Base-by-base conservation (phyloP, 2,797 vertebrate species). In the Leptodactylus fallax region DNA sequence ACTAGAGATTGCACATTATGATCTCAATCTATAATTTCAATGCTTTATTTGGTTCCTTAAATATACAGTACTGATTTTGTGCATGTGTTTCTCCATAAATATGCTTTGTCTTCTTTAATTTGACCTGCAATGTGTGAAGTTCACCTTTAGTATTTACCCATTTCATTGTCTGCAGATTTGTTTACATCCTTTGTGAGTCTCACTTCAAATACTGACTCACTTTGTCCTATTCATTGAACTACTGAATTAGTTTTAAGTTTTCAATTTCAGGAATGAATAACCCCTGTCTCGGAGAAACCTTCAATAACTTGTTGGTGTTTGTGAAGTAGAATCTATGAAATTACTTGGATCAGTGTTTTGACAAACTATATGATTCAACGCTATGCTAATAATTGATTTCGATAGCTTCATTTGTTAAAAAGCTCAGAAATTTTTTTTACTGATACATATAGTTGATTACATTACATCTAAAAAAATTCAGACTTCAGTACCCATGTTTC, bases 241-340 rank as follows among this genome's bases (percentile, higher is more conserved):
- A 53, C 61, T 78, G 58, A 76, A 85, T 85, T 85, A 47, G 53
- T 74, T 85, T 74, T 74, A 85, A 58, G 69, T 21, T 74, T 56
- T 84, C 53, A 84, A 55, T 84, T 84, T 84, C 65, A 84, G n/a
- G 67, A 71, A 58, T 27, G 67, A 74, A 49, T 85, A 74, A 58
- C 47, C n/a, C 58, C 83, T 74, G 11, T 77, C 56, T 47, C 47
- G 11, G 12, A 53, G 47, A 49, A 23, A 19, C 45, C 21, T 67
- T 81, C 45, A 25, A 81, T 25, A 67, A 67, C 11, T 19, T 47
- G 36, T 10, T 71, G 69, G 19, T 55, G 19, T 25, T 45, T 74
- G 51, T 74, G 25, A 83, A 72, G 27, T 56, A n/a, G 11, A 74
- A 45, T 72, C 53, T 84, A 60, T 84, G 25, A 69, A 56, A 71